These are phyloP conservation scores for Megaleporinus macrocephalus DNA, from an alignment of 2,113 vertebrate species.

Conservation along the genomic window DNA sequence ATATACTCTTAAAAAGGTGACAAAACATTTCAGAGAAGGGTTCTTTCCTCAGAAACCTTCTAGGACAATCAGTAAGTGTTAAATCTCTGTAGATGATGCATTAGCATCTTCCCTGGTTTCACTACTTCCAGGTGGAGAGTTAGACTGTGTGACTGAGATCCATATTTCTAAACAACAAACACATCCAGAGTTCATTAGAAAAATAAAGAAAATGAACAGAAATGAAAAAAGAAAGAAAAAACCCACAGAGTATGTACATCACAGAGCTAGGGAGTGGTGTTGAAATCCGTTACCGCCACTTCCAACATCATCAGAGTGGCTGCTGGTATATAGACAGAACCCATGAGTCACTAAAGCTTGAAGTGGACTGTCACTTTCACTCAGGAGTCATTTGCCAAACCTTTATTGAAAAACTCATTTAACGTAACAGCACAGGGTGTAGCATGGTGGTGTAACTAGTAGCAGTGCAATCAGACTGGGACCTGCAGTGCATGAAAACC, in stretches of 20 bases:
- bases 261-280: constrained; percentile 48
- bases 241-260: constrained; percentile 70
- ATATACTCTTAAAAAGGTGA: not conserved
- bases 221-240: constrained; percentile 53
- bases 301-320: constrained; percentile 2
- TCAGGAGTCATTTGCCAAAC: constrained; percentile 8
- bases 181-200: constrained; percentile 67
- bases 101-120: constrained; percentile 8
- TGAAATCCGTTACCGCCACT: not conserved
- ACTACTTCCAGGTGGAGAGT: constrained; percentile 1
- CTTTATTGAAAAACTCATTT: not conserved
- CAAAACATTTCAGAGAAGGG: too few species aligned
- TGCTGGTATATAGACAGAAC: constrained; percentile 6
- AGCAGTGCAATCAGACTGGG: not conserved
- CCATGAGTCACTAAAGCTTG: not conserved
- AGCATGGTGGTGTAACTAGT: not conserved
- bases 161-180: constrained; percentile 76
- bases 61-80: too few species aligned
- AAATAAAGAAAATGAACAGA: constrained; percentile 52
- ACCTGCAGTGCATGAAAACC: not conserved
- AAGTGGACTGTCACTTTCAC: constrained; percentile 1
- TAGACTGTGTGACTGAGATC: constrained; percentile 68
- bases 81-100: constrained; percentile 32
- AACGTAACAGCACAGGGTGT: not conserved
- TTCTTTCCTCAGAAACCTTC: not conserved